Base-by-base conservation (phyloP, 2,797 vertebrate genomes). In the Acridotheres tristis region DNA sequence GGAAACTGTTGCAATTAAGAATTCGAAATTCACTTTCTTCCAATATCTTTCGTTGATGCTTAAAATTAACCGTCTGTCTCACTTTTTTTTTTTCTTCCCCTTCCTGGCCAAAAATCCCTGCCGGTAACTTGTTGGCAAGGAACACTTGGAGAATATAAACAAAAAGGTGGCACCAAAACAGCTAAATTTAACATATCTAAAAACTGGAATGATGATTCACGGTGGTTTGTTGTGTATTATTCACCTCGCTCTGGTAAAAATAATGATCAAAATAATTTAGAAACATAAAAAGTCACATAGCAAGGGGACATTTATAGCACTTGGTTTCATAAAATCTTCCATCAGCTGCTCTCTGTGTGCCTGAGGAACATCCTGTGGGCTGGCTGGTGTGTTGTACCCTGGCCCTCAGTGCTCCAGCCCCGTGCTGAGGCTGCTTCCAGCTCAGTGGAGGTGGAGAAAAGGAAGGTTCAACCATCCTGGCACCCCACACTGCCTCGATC, bases 111-210 rank as follows among this genome's bases (percentile, higher is more conserved):
- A 88, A 96, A 92, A 94, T 92, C 92, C 82, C 93, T 88, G 85
- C 74, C 26, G 91, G 92, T 96, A 94, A 94, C 66, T 78, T 62
- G 76, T 88, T 95, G 93, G 90, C 93, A 89, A 90, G 88, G 88
- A 95, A 36, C 81, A 27, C 79, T 94, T 78, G 79, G 79, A 92
- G 87, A 93, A 81, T 38, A 88, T 88, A 95, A 97, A 96, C 95
- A 97, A 78, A 96, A 95, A 80, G 78, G 94, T 95, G 91, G 58
- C 65, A 92, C 90, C 78, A 67, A 73, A 80, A 81, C 85, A 89
- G 68, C 94, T 93, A 84, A 93, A 94, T 96, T 96, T 92, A 96
- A 92, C 89, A 26, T 73, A 75, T 90, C 88, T 94, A 42, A 92
- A 91, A 94, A 85, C 67, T 53, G 25, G 69, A 90, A 59, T n/a